Percentiles rank a stretch among this genome's conserved stretches.
Evolutionary conservation across 2,797 vertebrate genomes (phyloP).

Genomic region (Poecilia wingei): DNA sequence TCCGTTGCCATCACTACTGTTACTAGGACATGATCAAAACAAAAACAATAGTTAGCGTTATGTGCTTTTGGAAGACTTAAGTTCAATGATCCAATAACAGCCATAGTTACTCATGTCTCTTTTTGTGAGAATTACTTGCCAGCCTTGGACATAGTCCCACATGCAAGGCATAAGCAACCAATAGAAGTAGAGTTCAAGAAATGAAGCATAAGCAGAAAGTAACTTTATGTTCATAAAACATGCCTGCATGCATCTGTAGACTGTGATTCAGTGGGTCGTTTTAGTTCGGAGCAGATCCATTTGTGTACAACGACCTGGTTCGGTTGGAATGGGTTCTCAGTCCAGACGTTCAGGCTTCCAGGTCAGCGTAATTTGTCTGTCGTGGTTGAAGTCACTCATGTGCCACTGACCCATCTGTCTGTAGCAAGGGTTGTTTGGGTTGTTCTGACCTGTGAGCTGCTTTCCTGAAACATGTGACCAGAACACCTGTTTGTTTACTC

Average conservation of each 20-base stretch:
- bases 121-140: neutral
- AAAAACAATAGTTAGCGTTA: neutral
- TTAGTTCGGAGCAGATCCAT: neutral
- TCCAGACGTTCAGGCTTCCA: neutral
- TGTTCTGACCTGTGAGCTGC: neutral
- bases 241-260: neutral
- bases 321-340: neutral
- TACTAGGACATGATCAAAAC: neutral
- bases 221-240: neutral
- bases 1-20: neutral
- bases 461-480: conserved; percentile 3
- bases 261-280: neutral
- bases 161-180: neutral
- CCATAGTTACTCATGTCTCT: neutral
- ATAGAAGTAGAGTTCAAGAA: neutral
- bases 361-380: conserved; percentile 2
- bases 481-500: neutral
- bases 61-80: neutral
- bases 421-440: neutral
- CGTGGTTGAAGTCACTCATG: neutral
- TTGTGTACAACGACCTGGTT: neutral
- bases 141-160: neutral
- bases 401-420: conserved; percentile 4
- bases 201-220: neutral
- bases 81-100: neutral